A percentile compares a stretch with the other conserved stretches of the same genome.
phyloP scores from a whole-genome alignment of 2,113 vertebrate species.

The Thermophis baileyi region DNA sequence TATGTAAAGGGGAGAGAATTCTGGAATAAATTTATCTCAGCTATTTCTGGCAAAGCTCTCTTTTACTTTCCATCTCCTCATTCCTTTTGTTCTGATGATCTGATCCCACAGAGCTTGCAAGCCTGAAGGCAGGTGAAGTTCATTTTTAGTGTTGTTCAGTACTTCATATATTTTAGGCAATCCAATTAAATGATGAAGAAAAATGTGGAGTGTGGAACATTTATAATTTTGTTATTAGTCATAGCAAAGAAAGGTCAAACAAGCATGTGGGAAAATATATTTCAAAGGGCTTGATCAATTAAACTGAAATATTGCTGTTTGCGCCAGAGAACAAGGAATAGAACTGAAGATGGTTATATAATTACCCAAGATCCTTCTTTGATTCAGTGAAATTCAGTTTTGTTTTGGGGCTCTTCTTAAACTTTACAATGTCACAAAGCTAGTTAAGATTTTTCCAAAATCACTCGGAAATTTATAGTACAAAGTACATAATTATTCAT shows the following conservation, averaged over 20 bases:
- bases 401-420: background rate
- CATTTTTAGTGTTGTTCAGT: background rate
- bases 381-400: background rate
- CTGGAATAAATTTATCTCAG: background rate
- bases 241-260: constrained; percentile 7
- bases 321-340: background rate
- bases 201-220: background rate
- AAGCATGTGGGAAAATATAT: background rate
- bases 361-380: background rate
- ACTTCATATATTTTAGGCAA: background rate
- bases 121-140: background rate
- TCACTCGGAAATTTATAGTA: background rate
- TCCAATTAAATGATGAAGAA: constrained; percentile 3
- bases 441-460: background rate
- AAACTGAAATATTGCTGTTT: background rate
- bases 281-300: constrained; percentile 1
- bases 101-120: background rate
- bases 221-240: background rate
- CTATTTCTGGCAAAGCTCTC: background rate
- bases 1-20: background rate
- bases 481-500: background rate
- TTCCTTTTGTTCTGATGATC: background rate
- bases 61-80: background rate
- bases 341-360: background rate
- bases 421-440: background rate